These are phyloP conservation scores for Dryas iulia DNA, from an alignment of 1,140 invertebrate species.

Conservation along the genomic window DNA sequence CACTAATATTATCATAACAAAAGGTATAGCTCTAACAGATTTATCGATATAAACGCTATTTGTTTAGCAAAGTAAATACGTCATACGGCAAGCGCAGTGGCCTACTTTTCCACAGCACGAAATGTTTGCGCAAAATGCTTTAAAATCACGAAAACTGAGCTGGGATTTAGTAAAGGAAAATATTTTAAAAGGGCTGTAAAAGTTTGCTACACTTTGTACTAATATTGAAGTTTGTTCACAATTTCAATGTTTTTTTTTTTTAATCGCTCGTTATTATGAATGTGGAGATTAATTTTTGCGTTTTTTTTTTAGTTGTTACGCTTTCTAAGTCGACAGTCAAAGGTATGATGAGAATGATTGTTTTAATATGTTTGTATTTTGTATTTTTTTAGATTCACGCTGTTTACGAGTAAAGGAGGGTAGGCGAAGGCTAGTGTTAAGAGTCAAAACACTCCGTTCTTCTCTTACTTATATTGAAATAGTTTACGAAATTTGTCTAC, in stretches of 20 bases:
- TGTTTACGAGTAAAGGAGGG: no score
- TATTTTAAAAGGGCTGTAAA: slow-evolving; percentile 8
- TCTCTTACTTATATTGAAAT: no score
- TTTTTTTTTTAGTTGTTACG: background rate
- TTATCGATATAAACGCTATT: slow-evolving; percentile 22
- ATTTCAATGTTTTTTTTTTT: background rate
- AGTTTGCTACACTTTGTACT: slow-evolving; percentile 2
- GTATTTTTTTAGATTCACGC: no score
- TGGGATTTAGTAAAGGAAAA: slow-evolving; percentile 6
- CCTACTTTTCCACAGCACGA: slow-evolving; percentile 15
- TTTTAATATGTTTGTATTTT: background rate
- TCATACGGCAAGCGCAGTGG: slow-evolving; percentile 24
- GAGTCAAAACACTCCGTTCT: no score
- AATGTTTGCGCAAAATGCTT: slow-evolving; percentile 20
- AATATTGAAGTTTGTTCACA: slow-evolving; percentile 3
- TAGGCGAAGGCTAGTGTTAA: no score
- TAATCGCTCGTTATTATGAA: background rate
- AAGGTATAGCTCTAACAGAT: background rate
- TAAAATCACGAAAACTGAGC: slow-evolving; percentile 18
- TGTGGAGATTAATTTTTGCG: background rate
- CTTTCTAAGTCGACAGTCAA: background rate
- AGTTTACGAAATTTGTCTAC: no score
- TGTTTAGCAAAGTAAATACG: slow-evolving; percentile 21
- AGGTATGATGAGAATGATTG: background rate
- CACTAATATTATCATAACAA: background rate